phyloP scores from a whole-genome alignment of 2,797 vertebrate species.

The Phrynocephalus forsythii region DNA sequence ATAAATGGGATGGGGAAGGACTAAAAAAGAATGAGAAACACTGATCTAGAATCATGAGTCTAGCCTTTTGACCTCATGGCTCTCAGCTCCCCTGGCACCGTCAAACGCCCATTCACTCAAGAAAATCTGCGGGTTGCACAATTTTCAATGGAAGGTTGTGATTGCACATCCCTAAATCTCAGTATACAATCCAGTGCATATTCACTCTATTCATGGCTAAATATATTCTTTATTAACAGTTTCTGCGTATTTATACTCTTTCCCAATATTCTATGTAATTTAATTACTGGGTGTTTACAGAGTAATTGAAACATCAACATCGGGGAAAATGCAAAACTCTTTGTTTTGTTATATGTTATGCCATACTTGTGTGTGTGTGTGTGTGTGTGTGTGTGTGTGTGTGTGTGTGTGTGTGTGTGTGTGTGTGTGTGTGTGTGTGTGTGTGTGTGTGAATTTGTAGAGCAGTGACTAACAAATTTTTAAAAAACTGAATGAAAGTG shows the following conservation, averaged over 20 bases:
- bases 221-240: not conserved
- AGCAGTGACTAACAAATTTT: not conserved
- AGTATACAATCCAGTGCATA: not conserved
- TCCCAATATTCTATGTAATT: not conserved
- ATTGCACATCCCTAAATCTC: not conserved
- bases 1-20: too few species aligned
- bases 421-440: not conserved
- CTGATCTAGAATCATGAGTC: too few species aligned
- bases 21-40: too few species aligned
- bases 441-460: not conserved
- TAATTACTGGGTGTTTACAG: not conserved
- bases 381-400: too few species aligned
- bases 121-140: too few species aligned
- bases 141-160: not conserved
- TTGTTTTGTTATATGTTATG: not conserved
- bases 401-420: not conserved
- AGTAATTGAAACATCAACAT: not conserved
- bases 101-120: too few species aligned
- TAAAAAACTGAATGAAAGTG: too few species aligned
- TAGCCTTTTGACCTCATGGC: too few species aligned
- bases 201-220: not conserved
- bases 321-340: too few species aligned
- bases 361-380: not conserved
- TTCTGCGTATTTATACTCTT: not conserved
- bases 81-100: too few species aligned